phyloP scores from a whole-genome alignment of 2,113 vertebrate species.

The Phasianus colchicus region DNA sequence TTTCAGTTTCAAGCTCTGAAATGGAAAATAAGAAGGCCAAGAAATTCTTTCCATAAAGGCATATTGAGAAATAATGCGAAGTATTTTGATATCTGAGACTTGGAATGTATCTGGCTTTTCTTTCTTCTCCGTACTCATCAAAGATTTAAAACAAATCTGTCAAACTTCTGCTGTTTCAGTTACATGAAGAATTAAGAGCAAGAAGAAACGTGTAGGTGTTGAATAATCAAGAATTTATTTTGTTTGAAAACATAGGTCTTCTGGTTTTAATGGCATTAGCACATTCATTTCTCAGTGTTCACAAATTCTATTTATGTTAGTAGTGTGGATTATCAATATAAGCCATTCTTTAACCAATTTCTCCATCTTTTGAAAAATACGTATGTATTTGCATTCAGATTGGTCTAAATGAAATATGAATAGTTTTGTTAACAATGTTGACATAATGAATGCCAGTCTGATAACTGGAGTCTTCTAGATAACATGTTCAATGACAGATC shows the following conservation, averaged over 20 bases:
- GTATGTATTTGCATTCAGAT: background rate
- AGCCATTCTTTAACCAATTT: background rate
- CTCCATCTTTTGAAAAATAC: background rate
- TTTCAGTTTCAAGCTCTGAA: background rate
- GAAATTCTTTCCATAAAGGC: background rate
- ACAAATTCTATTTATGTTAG: background rate
- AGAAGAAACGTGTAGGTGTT: background rate
- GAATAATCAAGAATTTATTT: background rate
- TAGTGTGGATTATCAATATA: background rate
- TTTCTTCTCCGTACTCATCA: background rate
- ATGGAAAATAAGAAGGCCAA: background rate
- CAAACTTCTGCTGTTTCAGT: background rate
- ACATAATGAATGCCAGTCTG: background rate
- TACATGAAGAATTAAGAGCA: background rate
- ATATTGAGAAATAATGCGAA: background rate
- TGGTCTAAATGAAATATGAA: too few species aligned
- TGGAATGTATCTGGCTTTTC: background rate
- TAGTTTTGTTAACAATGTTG: background rate
- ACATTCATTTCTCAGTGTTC: fast-evolving
- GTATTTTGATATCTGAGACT: background rate
- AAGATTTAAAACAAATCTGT: background rate
- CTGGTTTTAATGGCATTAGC: background rate
- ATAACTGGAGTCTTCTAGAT: background rate
- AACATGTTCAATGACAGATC: background rate
- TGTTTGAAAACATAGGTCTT: background rate